Percentiles rank a stretch among this genome's conserved stretches.
These are phyloP conservation scores for Heliothis peltigera DNA, from an alignment of 2,888 invertebrate genomes.

Conservation along the genomic window DNA sequence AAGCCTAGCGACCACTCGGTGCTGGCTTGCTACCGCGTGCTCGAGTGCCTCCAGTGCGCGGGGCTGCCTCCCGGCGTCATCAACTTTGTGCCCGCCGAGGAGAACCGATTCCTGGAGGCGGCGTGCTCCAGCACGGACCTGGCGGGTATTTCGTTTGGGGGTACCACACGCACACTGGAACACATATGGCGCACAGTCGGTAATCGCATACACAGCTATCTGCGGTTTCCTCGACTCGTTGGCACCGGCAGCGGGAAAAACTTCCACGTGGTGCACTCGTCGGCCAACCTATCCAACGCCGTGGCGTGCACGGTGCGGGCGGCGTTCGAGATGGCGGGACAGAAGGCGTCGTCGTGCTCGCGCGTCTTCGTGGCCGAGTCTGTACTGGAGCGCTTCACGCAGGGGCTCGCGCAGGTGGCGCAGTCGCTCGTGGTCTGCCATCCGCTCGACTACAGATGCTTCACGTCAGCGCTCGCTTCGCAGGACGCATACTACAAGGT, in stretches of 20 bases:
- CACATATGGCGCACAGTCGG: conserved; percentile 96
- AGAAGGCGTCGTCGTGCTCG: conserved; percentile 98
- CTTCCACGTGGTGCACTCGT: conserved; percentile 96
- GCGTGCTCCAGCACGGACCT: conserved; percentile 94
- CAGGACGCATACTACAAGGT: conserved; percentile 92
- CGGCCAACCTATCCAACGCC: conserved; percentile 94
- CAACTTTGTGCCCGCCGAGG: conserved; percentile 97
- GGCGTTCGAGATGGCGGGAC: conserved; percentile 97
- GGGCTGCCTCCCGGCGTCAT: conserved; percentile 97
- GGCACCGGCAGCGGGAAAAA: conserved; percentile 99
- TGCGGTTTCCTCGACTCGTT: conserved; percentile 95
- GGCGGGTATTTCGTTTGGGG: conserved; percentile 98
- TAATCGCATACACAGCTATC: conserved; percentile 93
- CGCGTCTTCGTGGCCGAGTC: conserved; percentile 96
- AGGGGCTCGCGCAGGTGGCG: conserved; percentile 86
- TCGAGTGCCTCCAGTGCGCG: conserved; percentile 95
- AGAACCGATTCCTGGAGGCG: conserved; percentile 96
- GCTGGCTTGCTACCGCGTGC: conserved; percentile 96
- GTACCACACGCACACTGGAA: conserved; percentile 96
- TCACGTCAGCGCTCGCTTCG: conserved; percentile 97
- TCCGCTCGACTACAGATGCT: conserved; percentile 93
- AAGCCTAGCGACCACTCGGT: conserved; percentile 98
- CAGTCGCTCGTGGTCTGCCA: conserved; percentile 94
- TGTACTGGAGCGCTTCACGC: conserved; percentile 90
- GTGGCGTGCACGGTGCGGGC: conserved; percentile 94